Conservation (phyloP, 2,888 invertebrate genomes). For the Auanema freiburgensis region DNA sequence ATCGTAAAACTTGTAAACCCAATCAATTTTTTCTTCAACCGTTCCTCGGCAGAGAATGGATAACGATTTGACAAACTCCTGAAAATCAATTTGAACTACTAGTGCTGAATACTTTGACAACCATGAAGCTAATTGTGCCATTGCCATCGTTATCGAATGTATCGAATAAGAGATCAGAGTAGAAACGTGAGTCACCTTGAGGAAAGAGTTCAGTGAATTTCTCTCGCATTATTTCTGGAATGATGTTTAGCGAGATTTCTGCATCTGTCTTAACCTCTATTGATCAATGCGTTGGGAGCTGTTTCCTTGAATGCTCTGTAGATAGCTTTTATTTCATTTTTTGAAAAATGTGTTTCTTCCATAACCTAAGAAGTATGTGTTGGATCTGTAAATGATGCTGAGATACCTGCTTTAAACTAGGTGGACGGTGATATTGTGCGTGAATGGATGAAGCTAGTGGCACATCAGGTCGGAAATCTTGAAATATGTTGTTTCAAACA, state of each 20-base stretch:
- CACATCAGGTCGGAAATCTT: conserved; percentile 41
- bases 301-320: conserved; percentile 60
- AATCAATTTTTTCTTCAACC: conserved; percentile 56
- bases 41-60: conserved; percentile 56
- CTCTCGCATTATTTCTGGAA: conserved; percentile 51
- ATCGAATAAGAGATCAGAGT: conserved; percentile 57
- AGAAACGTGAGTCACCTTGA: conserved; percentile 57
- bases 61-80: conserved; percentile 56
- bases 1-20: conserved; percentile 59
- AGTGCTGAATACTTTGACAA: conserved; percentile 19
- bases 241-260: conserved; percentile 2
- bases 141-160: conserved; percentile 56
- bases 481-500: no score
- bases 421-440: conserved; percentile 43
- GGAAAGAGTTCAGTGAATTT: conserved; percentile 58
- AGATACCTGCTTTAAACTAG: conserved; percentile 47
- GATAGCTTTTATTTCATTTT: conserved; percentile 54
- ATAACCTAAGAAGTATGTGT: conserved; percentile 38
- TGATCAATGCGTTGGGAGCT: conserved; percentile 57
- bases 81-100: conserved; percentile 5
- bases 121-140: conserved; percentile 59
- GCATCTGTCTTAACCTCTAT: conserved; percentile 30
- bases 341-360: conserved; percentile 57
- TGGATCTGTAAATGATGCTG: neutral
- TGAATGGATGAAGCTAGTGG: conserved; percentile 48